Conservation (phyloP, 2,888 invertebrate genomes). For the Chalcosyrphus nemorum region DNA sequence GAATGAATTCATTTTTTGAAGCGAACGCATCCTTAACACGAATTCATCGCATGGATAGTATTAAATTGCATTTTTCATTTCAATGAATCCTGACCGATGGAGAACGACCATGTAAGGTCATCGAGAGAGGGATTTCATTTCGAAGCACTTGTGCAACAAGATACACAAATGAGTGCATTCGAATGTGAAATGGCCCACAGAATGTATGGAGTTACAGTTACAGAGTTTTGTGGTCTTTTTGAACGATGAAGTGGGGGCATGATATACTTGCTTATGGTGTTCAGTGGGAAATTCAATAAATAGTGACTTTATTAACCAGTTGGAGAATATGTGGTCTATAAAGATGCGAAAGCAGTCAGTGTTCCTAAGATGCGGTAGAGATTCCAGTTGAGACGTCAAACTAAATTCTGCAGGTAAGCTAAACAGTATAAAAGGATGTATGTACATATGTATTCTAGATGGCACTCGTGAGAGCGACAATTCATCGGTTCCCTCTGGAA, state of each 20-base stretch:
- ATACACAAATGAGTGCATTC: constrained; percentile 26
- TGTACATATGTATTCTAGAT: too few species aligned
- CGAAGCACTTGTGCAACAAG: constrained; percentile 20
- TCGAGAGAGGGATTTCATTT: constrained; percentile 49
- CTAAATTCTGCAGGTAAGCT: too few species aligned
- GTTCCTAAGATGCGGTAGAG: too few species aligned
- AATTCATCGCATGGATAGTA: constrained; percentile 38
- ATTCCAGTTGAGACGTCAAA: too few species aligned
- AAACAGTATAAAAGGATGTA: too few species aligned
- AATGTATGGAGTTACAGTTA: background rate
- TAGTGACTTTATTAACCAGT: too few species aligned
- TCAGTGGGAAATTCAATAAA: background rate
- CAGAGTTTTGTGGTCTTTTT: constrained; percentile 1
- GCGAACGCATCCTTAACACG: constrained; percentile 29
- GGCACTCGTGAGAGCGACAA: too few species aligned
- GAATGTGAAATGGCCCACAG: background rate
- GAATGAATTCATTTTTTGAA: constrained; percentile 52
- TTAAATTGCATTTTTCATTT: constrained; percentile 65
- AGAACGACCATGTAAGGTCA: constrained; percentile 30
- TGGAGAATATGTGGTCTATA: too few species aligned
- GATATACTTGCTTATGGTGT: constrained; percentile 16
- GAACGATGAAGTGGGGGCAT: background rate
- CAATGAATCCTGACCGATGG: constrained; percentile 49
- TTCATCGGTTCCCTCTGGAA: too few species aligned
- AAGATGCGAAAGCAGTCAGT: too few species aligned